Base-by-base conservation (phyloP, 2,888 invertebrate species). In the Chrysotoxum bicinctum region DNA sequence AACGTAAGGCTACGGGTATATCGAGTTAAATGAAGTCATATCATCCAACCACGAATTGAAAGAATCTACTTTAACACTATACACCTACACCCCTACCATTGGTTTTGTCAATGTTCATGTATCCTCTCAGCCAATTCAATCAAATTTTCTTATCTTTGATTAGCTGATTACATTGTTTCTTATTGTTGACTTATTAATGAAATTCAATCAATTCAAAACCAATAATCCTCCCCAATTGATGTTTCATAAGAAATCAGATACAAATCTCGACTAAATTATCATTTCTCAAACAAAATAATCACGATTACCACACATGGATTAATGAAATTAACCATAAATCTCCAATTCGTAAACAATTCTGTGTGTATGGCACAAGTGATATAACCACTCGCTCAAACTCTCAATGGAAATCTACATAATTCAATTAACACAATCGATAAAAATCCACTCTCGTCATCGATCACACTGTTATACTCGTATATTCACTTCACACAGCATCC, bases 261-360 rank as follows among this genome's bases (percentile, higher is more conserved):
- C 48, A 69, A 74, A 79, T 74, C 83, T 79, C 70, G 56, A 84
- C 70, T 74, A 70, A 79, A 79, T 84, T 79, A 66, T 68, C 54
- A 58, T 69, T 68, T 58, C 35, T 45, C 32, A 64, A 48, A 72
- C 58, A 58, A 58, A 19, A 70, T 80, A 84, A 84, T 72, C 80
- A 75, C 75, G 80, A 84, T 84, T 84, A 60, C 84, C 70, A 68
- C 70, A 84, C 75, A 68, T 60, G 70, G 75, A 75, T 80, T 84
- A 80, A 84, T 80, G 54, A 76, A 79, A 66, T 75, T 84, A 75
- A 74, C 79, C 69, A 70, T 50, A 79, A 32, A 60, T 43, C 43
- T 16, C 35, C 30, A 32, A 21, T 14, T 26, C 9, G 30, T 73
- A n/a, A n/a, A 40, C 6, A 37, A 37, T 12, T 37, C 2, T 14